Evolutionary conservation across 1,140 invertebrate genomes (phyloP), one percentile per base, ranked within the genome.

Genomic region (Formica selysi): DNA sequence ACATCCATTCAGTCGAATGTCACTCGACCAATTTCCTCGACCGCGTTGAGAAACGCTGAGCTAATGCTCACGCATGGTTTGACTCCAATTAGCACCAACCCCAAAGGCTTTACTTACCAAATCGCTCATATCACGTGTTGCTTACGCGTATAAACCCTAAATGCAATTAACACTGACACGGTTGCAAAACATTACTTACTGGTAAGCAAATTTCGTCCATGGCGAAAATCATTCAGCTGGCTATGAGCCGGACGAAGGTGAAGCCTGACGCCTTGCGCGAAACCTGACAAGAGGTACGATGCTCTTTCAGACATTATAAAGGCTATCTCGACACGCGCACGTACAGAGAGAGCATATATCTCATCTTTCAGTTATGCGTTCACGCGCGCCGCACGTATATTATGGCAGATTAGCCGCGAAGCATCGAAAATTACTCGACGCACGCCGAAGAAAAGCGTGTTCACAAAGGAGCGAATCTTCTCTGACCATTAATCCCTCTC

Each of bases 71-170:
- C 64, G 32, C 76, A 38, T 38, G 62, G 32, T 54, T 68, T 80
- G 22, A 80, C 64, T 68, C n/a, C 64, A 80, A 68, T 80, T 68
- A 80, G n/a, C 29, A 29, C 19, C 36, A 68, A 54, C 44, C 62
- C 22, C n/a, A 32, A 22, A 32, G 76, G 44, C 51, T 68, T 68
- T 68, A 68, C n/a, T 41, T 54, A 67, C 13, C 32, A 8, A 68
- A 80, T 68, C 64, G 32, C 44, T 80, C 44, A 32, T 54, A 22
- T 38, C 29, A 19, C 16, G 16, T 51, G 16, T 51, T 51, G 13
- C 48, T 3, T 16, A 51, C 16, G 16, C n/a, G 36, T 48, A 64
- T 32, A 68, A 68, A 79, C n/a, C 32, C 32, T 68, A 68, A 80
- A 68, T 16, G 76, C 32, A 80, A 80, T 80, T 57, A 79, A 51